Evolutionary conservation across 2,888 invertebrate genomes (phyloP).

Genomic region (Metacarcinus magister): DNA sequence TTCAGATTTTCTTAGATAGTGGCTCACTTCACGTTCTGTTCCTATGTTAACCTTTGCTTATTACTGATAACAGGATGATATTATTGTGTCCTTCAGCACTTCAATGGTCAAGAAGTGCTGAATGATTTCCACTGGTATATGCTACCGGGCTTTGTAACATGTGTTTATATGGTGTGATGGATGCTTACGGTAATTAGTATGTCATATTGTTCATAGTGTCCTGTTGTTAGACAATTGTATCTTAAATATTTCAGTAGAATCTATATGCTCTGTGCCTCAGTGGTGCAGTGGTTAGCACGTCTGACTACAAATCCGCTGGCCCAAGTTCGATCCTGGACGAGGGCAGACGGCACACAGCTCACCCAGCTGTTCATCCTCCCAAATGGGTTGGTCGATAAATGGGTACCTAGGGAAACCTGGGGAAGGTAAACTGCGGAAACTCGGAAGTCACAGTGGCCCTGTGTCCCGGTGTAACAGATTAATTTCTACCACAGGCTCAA

Average conservation of each 20-base stretch:
- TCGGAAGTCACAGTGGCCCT: no score
- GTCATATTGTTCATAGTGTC: neutral
- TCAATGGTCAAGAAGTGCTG: neutral
- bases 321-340: no score
- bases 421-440: no score
- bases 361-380: no score
- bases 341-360: no score
- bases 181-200: neutral
- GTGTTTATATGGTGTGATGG: neutral
- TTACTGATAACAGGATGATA: neutral
- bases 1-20: neutral
- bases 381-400: no score
- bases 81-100: neutral
- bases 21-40: neutral
- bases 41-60: neutral
- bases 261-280: neutral
- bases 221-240: neutral
- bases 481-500: no score
- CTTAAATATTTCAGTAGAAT: conserved; percentile 5
- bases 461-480: no score
- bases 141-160: neutral
- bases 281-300: no score
- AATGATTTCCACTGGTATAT: neutral
- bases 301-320: no score
- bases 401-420: no score